Evolutionary conservation across 2,888 invertebrate species (phyloP), one percentile per base, ranked within the genome.

Genomic region (Marasmarcha lunaedactyla): DNA sequence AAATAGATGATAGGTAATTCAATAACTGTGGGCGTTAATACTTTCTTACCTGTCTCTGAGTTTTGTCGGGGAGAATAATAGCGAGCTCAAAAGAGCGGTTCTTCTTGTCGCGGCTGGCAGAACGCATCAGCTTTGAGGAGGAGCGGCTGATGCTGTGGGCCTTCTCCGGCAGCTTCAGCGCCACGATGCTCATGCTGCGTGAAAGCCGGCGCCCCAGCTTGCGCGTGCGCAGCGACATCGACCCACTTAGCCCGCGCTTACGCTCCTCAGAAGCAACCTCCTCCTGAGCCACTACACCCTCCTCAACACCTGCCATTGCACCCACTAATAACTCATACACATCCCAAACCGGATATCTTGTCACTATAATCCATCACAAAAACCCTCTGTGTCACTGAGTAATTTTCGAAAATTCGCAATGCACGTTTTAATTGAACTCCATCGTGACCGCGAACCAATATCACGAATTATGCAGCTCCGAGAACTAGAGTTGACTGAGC

Each of bases 61-160:
- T 84, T 70, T 88, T 88, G 57, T 89, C 88, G 25, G 89, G 89
- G 33, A 87, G 85, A 54, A 88, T 88, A 43, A 88, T 83, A 10
- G 87, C 86, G 42, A 89, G 81, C 50, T 88, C 88, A 50, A 88
- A 84, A 36, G 84, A 69, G 53, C 85, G 76, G 47, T 85, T 85
- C 54, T 86, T 86, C 52, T 87, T 84, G 53, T 88, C 85, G 20
- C 86, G 76, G 47, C 79, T 85, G 35, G 85, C 86, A 41, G 87
- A 73, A 45, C 79, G 74, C 54, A 87, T 85, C 39, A 88, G 79
- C 55, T 87, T 83, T 2, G 87, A 85, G 1, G 88, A 81, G 27
- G 87, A 74, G 44, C 87, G 79, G 39, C 86, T 87, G 49, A 88
- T 84, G 53, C 84, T 85, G 46, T 87, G 85, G 30, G 88, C 87